These are phyloP conservation scores for Sturmia bella DNA, from an alignment of 2,888 invertebrate genomes.

Conservation along the genomic window DNA sequence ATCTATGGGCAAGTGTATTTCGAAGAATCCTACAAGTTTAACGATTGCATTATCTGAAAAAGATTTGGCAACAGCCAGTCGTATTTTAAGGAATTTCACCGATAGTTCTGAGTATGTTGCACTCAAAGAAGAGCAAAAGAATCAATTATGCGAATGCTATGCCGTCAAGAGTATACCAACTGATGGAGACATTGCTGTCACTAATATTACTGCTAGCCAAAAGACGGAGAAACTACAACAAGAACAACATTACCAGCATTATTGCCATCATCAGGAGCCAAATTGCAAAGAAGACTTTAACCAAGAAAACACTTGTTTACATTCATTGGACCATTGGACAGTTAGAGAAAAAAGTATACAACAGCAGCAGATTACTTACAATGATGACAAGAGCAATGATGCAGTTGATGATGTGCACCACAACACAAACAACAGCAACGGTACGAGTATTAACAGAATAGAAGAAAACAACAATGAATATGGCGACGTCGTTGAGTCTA, in stretches of 20 bases:
- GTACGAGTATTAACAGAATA: slow-evolving; percentile 8
- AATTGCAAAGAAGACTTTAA: slow-evolving; percentile 43
- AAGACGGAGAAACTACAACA: slow-evolving; percentile 69
- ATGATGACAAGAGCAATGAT: slow-evolving; percentile 67
- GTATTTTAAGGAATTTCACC: slow-evolving; percentile 74
- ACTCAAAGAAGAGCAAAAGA: slow-evolving; percentile 73
- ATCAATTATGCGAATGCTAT: slow-evolving; percentile 75
- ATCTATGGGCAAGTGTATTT: slow-evolving; percentile 82
- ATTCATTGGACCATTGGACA: slow-evolving; percentile 69
- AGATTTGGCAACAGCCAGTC: slow-evolving; percentile 77
- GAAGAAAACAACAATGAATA: slow-evolving; percentile 38
- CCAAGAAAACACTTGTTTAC: slow-evolving; percentile 68
- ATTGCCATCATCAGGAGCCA: slow-evolving; percentile 48
- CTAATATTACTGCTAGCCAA: slow-evolving; percentile 53
- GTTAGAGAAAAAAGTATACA: slow-evolving; percentile 48
- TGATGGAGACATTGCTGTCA: slow-evolving; percentile 72
- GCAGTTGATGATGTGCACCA: slow-evolving; percentile 58
- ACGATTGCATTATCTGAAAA: slow-evolving; percentile 79
- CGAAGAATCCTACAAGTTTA: slow-evolving; percentile 79
- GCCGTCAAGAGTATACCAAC: slow-evolving; percentile 69
- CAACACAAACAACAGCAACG: slow-evolving; percentile 18
- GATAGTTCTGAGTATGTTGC: slow-evolving; percentile 74
- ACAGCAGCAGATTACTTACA: slow-evolving; percentile 57
- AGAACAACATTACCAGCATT: slow-evolving; percentile 46
- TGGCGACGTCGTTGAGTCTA: slow-evolving; percentile 62